phyloP scores from a whole-genome alignment of 1,140 invertebrate species.

The Bombus breviceps region DNA sequence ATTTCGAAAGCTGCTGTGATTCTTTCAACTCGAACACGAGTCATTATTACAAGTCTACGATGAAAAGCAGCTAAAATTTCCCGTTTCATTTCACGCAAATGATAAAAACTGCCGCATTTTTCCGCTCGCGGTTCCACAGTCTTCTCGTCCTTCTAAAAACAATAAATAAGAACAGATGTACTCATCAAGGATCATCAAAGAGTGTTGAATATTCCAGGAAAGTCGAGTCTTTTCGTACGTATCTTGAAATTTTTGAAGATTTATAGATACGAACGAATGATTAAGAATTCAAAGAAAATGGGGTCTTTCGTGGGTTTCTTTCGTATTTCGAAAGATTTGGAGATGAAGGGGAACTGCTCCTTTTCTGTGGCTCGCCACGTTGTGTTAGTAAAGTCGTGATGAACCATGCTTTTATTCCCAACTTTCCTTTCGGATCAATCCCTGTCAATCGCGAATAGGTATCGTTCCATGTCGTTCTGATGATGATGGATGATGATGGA shows the following conservation, averaged over 20 bases:
- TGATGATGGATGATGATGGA: conserved; percentile 72
- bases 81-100: too few relatives aligned
- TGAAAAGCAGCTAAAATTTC: too few relatives aligned
- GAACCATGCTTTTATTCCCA: conserved; percentile 51
- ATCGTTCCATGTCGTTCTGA: conserved; percentile 62
- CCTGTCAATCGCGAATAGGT: conserved; percentile 60
- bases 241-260: neutral
- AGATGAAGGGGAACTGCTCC: neutral
- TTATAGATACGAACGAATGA: neutral
- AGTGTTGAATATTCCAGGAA: too few relatives aligned
- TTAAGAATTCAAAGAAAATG: too few relatives aligned
- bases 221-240: too few relatives aligned
- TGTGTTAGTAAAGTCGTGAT: conserved; percentile 23
- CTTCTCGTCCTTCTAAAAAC: too few relatives aligned
- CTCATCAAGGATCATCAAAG: too few relatives aligned
- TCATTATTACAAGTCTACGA: neutral
- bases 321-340: neutral
- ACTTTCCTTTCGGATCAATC: conserved; percentile 67
- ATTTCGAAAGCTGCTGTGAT: conserved; percentile 17
- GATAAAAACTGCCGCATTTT: too few relatives aligned
- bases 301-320: neutral
- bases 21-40: neutral
- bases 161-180: too few relatives aligned
- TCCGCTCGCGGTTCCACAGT: too few relatives aligned
- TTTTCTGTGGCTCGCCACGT: neutral